Base-by-base conservation (phyloP, 2,888 invertebrate genomes). In the Drosophila recens region DNA sequence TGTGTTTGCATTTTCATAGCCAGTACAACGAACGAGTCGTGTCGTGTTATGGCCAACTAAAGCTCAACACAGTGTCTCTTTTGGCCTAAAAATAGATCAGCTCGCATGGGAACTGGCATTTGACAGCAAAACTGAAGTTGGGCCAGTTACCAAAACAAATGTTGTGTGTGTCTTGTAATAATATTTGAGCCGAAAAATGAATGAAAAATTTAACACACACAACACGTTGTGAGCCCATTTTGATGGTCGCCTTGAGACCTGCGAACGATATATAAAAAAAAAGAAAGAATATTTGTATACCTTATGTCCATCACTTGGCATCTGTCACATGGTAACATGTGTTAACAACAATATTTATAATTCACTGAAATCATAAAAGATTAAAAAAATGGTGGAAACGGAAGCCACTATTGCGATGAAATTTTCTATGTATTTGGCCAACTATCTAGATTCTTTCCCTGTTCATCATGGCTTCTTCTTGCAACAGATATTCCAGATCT, bases 1-100 rank as follows among this genome's bases (percentile, higher is more conserved):
- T 86, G 74, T 86, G 74, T 83, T 87, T 87, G 80, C 82, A 84
- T 87, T 75, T 77, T 74, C 87, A 83, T 76, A 67, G 66, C 27
- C 56, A 65, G 43, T 74, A n/a, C 3, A 9, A 20, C 49, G 58
- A n/a, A n/a, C 49, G 58, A 53, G 43, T 82, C 72, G 86, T 27
- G 5, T 5, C 86, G 79, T 83, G 82, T 79, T 49, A 20, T 63
- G 69, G 13, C 62, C 72, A 67, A 53, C 51, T 61, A 51, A 61
- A 43, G 23, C 58, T 49, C 58, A 71, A 68, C 64, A 78, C 67
- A 58, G 67, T 80, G 80, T 71, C 58, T 71, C 58, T 75, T 75
- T 64, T 61, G 40, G 42, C 52, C 83, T 75, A 83, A 79, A 83
- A 83, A 83, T 83, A 83, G 67, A 45, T 34, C 20, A 34, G n/a